These are phyloP conservation scores for Caenorhabditis sp. DNA, from an alignment of 2,888 invertebrate genomes.

Conservation along the genomic window DNA sequence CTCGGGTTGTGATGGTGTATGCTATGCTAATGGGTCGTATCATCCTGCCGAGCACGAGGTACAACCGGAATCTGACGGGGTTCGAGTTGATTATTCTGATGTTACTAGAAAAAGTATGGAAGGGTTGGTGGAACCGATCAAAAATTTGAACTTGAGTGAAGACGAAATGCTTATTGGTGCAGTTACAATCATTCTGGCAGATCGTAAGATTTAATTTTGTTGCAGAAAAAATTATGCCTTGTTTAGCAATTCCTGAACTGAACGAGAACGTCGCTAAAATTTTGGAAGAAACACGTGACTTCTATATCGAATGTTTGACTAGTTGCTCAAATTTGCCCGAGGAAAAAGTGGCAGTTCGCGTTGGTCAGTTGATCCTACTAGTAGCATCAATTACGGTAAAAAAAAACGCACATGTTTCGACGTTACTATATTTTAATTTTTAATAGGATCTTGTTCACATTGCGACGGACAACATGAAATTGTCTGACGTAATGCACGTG, in stretches of 20 bases:
- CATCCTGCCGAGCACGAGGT: slow-evolving; percentile 24
- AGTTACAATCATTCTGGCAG: slow-evolving; percentile 39
- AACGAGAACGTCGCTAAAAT: background rate
- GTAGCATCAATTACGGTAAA: slow-evolving; percentile 39
- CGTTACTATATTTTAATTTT: background rate
- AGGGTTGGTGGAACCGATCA: background rate
- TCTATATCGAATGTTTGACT: background rate
- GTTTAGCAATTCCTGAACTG: slow-evolving; percentile 25
- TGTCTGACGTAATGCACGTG: slow-evolving; percentile 41
- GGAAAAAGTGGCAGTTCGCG: slow-evolving; percentile 2
- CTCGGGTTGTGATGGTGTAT: slow-evolving; percentile 46
- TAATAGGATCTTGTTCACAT: slow-evolving; percentile 47
- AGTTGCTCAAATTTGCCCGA: background rate
- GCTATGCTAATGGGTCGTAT: slow-evolving; percentile 60
- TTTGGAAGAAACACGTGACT: background rate
- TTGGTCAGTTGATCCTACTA: slow-evolving; percentile 28
- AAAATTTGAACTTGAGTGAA: background rate
- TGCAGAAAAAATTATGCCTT: background rate
- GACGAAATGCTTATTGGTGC: slow-evolving; percentile 1
- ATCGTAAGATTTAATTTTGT: slow-evolving; percentile 24
- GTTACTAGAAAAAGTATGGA: slow-evolving; percentile 31
- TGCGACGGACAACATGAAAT: slow-evolving; percentile 46
- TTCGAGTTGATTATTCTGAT: slow-evolving; percentile 28
- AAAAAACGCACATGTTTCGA: background rate
- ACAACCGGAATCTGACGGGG: slow-evolving; percentile 30